Evolutionary conservation across 2,113 vertebrate species (phyloP).

Genomic region (Tonatia bakeri): DNA sequence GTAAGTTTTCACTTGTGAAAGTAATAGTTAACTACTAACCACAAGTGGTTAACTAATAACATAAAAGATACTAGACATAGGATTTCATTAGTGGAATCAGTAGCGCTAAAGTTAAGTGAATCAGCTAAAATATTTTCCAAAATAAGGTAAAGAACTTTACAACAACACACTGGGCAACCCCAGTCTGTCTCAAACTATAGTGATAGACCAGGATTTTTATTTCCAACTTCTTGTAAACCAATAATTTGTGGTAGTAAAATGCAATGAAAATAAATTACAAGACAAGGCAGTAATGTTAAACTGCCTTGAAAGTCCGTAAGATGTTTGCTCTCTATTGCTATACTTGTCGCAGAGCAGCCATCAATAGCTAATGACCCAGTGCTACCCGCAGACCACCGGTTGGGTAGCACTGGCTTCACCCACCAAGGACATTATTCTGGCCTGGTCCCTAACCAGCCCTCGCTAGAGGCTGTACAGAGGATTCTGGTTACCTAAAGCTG

Average conservation of each 20-base stretch:
- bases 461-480: no score
- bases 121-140: background rate
- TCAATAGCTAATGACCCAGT: background rate
- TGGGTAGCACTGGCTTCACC: background rate
- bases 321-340: background rate
- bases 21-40: background rate
- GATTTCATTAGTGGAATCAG: background rate
- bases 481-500: background rate
- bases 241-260: background rate
- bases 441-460: background rate
- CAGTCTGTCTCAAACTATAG: background rate
- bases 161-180: background rate
- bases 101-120: background rate
- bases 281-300: background rate
- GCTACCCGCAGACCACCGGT: background rate
- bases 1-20: conserved; percentile 17
- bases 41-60: background rate
- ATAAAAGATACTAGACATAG: background rate
- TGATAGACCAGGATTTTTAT: background rate
- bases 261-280: background rate
- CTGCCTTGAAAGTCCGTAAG: background rate
- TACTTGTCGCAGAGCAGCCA: background rate
- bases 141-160: background rate
- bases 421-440: background rate
- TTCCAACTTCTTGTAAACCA: background rate